Percentiles rank a stretch among this genome's conserved stretches.
Conservation (phyloP, 2,797 vertebrate genomes). For the Anguilla megastoma region DNA sequence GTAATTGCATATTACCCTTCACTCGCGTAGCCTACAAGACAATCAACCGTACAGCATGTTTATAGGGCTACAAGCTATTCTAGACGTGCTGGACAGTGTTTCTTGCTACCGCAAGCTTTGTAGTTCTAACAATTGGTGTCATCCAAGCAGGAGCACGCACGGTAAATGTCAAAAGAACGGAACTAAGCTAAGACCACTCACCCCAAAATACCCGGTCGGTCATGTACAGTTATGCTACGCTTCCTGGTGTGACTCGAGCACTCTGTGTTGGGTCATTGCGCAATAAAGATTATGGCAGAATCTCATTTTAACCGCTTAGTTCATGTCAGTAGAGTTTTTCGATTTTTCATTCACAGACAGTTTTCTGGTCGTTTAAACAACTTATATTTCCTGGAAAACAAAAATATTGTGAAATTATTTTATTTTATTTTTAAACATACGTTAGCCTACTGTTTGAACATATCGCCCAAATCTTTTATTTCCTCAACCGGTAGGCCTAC, state of each 20-base stretch:
- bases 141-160: background rate
- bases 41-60: too few species aligned
- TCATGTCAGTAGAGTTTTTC: background rate
- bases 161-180: background rate
- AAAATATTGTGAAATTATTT: background rate
- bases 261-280: background rate
- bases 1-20: too few species aligned
- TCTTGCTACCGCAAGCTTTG: background rate
- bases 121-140: background rate
- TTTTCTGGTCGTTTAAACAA: background rate
- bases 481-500: background rate
- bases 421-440: background rate
- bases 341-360: background rate
- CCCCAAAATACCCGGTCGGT: background rate
- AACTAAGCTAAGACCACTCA: background rate
- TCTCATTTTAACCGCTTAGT: background rate
- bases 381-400: background rate
- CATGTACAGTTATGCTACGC: background rate
- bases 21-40: too few species aligned
- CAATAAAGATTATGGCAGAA: background rate
- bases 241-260: background rate
- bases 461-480: too few species aligned
- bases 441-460: background rate
- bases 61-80: background rate
- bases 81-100: background rate